Conservation (phyloP, 2,113 vertebrate species). For the Ammodytes dubius region DNA sequence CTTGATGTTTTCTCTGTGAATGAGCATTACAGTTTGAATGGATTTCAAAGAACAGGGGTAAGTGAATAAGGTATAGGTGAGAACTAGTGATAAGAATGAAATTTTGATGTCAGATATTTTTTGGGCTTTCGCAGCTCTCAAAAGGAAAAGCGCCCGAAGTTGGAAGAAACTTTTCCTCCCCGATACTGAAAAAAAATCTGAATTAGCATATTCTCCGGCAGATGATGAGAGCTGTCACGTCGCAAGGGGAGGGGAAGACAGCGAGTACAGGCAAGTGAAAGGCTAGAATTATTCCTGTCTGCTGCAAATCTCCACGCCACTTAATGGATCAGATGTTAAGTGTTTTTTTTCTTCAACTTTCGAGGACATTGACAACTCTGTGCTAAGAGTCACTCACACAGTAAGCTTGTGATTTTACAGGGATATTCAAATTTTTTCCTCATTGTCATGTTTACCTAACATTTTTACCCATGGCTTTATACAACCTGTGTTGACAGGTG, state of each 20-base stretch:
- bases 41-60: neutral
- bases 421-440: neutral
- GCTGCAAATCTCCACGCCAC: conserved; percentile 21
- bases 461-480: neutral
- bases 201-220: conserved; percentile 1
- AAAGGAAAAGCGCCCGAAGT: neutral
- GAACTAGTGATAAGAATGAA: neutral
- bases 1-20: neutral
- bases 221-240: conserved; percentile 12
- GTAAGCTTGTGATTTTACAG: neutral
- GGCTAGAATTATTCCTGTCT: neutral
- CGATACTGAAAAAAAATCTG: neutral
- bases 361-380: neutral
- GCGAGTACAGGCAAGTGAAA: conserved; percentile 15
- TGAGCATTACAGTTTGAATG: neutral
- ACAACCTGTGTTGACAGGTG: neutral
- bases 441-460: neutral
- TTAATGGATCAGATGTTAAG: conserved; percentile 4
- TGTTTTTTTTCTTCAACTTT: conserved; percentile 4
- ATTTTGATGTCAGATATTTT: neutral
- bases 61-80: neutral
- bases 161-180: neutral
- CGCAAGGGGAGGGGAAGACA: neutral
- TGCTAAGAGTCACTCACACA: neutral
- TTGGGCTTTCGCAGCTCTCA: neutral